Base-by-base conservation (phyloP, 37 sponge, comb jelly and placozoan genomes). In the Haliclona indistincta region DNA sequence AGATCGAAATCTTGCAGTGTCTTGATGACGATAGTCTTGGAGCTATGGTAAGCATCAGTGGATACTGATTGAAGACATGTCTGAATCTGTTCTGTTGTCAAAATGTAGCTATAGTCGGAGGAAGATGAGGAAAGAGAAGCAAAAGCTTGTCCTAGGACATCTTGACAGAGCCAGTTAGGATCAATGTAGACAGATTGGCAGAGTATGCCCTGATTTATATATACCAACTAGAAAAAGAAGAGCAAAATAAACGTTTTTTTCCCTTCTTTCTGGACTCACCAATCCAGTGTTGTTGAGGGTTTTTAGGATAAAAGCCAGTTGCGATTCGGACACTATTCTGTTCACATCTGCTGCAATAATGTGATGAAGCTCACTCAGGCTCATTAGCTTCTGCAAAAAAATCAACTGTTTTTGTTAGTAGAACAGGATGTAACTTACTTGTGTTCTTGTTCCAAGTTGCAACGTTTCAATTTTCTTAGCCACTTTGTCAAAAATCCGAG, bases 151-250 rank as follows among this genome's bases (percentile, higher is more conserved):
- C 92, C 92, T 20, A 91, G 75, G 17, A 86, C 83, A 43, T 91
- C 80, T 10, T 64, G 51, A 58, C 92, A 91, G 13, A 91, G 76
- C 92, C 92, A 91, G 35, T 47, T 68, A 15, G 92, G 87, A 40
- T 91, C 92, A 35, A 86, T 73, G 58, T 82, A 85, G 33, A 91
- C 67, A 44, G 63, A 68, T 34, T 78, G 56, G 4, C 63, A 19
- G 40, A 86, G 63, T 33, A 84, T 74, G 36, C 87, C 73, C 26
- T 79, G 69, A 37, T 88, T 63, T 56, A 81, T 54, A 55, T 90
- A 90, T n/a, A 84, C 84, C 29, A 90, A 58, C 90, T 89, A 44
- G 2, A 68, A 32, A 41, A 45, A 73, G 28, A 30, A 55, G 65
- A 22, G 8, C 2, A 20, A 37, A 23, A 60, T 32, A 74, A 34